phyloP scores from a whole-genome alignment of 2,888 invertebrate genomes.

The Ichneumon xanthorius region DNA sequence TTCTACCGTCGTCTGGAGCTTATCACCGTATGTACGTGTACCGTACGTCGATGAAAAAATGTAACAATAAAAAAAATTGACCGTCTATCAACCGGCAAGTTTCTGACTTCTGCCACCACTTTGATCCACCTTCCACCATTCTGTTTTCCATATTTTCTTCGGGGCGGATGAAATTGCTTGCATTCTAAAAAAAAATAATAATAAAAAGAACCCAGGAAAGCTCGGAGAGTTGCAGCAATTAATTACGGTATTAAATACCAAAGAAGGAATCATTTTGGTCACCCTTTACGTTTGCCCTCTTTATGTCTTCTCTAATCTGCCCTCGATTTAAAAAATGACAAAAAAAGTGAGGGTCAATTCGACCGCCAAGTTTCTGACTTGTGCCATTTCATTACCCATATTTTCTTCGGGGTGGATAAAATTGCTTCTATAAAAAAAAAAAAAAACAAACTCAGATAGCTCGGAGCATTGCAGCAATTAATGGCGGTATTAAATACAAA shows the following conservation, averaged over 20 bases:
- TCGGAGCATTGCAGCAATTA: slow-evolving; percentile 12
- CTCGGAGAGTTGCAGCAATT: background rate
- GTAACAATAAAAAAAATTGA: background rate
- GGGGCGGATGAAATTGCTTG: background rate
- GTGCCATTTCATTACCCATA: slow-evolving; percentile 9
- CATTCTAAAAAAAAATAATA: no score
- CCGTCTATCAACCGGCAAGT: slow-evolving; percentile 40
- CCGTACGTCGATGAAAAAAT: slow-evolving; percentile 16
- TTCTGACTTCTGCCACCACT: slow-evolving; percentile 28
- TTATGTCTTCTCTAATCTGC: slow-evolving; percentile 2
- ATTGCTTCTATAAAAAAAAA: background rate
- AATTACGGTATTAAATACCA: slow-evolving; percentile 2
- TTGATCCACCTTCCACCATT: slow-evolving; percentile 17
- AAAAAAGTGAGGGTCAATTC: slow-evolving; percentile 29
- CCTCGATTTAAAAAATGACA: background rate
- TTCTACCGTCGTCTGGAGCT: slow-evolving; percentile 13
- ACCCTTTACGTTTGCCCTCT: background rate
- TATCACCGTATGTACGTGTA: background rate
- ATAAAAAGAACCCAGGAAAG: background rate
- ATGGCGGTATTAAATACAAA: slow-evolving; percentile 11
- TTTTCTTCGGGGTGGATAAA: background rate
- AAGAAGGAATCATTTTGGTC: background rate
- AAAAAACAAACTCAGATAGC: background rate
- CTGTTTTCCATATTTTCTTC: slow-evolving; percentile 1
- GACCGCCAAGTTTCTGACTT: slow-evolving; percentile 33